Conservation (phyloP, 2,113 vertebrate species). For the Tragelaphus buxtoni region DNA sequence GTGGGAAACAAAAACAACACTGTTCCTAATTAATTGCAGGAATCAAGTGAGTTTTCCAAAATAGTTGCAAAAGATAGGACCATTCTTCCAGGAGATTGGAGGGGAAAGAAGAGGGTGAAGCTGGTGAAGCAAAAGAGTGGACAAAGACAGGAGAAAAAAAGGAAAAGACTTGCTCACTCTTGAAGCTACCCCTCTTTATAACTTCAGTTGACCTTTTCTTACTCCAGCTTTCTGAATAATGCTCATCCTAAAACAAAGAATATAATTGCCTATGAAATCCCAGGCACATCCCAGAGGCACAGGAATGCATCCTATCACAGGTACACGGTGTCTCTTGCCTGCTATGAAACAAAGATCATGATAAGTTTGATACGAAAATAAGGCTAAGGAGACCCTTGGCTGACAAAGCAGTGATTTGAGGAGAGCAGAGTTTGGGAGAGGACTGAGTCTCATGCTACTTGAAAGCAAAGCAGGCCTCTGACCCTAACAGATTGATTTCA, state of each 20-base stretch:
- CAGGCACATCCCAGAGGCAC: not conserved
- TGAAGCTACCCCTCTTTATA: not conserved
- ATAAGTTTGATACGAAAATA: constrained; percentile 4
- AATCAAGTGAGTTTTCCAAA: not conserved
- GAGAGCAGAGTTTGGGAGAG: not conserved
- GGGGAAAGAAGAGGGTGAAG: not conserved
- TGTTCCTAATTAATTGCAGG: not conserved
- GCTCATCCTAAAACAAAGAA: not conserved
- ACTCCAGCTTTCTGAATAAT: not conserved
- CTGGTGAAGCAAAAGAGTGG: rapidly evolving
- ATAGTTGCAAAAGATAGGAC: not conserved
- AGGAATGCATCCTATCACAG: not conserved
- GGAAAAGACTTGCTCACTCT: not conserved
- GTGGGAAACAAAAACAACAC: not conserved
- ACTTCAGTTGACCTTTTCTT: not conserved
- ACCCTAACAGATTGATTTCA: not conserved
- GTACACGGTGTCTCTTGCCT: not conserved
- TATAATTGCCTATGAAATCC: not conserved
- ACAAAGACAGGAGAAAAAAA: not conserved
- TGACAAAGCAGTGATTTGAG: not conserved
- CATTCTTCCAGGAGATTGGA: not conserved
- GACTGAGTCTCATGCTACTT: not conserved
- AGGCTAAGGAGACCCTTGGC: not conserved
- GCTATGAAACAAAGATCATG: not conserved
- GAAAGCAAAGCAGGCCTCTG: not conserved